phyloP scores from a whole-genome alignment of 1,140 invertebrate species.

The Proctacanthus coquilletti region DNA sequence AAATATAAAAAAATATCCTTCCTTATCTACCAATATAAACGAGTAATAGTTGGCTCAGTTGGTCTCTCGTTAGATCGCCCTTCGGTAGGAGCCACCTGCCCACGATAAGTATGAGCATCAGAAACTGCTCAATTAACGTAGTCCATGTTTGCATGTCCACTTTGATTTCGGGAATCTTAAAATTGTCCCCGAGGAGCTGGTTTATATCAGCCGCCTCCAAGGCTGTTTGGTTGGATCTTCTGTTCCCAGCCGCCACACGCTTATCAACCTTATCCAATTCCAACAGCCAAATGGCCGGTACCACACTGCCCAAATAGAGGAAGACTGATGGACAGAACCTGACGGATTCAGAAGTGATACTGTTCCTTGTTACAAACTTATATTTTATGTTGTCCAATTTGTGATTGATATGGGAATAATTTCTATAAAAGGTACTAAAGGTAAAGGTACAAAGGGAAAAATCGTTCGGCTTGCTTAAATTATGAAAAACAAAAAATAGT shows the following conservation, averaged over 20 bases:
- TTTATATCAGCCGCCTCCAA: constrained; percentile 10
- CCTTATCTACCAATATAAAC: constrained; percentile 51
- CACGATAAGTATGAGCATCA: constrained; percentile 76
- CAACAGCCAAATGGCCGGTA: constrained; percentile 71
- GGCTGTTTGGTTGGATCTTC: constrained; percentile 3
- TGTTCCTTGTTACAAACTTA: not conserved
- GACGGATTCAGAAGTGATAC: constrained; percentile 8
- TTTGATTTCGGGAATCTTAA: constrained; percentile 43
- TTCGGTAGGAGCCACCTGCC: constrained; percentile 80
- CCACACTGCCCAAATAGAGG: constrained; percentile 61
- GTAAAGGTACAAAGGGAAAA: constrained; percentile 19
- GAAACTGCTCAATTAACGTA: constrained; percentile 72
- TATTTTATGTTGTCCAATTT: not conserved
- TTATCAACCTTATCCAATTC: constrained; percentile 68
- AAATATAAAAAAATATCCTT: constrained; percentile 4
- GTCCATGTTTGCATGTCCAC: constrained; percentile 66
- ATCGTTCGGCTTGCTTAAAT: constrained; percentile 6
- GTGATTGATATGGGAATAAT: too few relatives aligned
- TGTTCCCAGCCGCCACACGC: constrained; percentile 15
- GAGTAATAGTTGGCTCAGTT: constrained; percentile 78
- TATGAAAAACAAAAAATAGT: constrained; percentile 3
- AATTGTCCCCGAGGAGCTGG: constrained; percentile 1
- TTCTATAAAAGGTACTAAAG: not conserved
- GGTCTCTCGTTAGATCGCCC: constrained; percentile 75
- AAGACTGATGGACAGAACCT: constrained; percentile 83